These are phyloP conservation scores for Podarcis siculus DNA, from an alignment of 2,797 vertebrate genomes.

Conservation along the genomic window DNA sequence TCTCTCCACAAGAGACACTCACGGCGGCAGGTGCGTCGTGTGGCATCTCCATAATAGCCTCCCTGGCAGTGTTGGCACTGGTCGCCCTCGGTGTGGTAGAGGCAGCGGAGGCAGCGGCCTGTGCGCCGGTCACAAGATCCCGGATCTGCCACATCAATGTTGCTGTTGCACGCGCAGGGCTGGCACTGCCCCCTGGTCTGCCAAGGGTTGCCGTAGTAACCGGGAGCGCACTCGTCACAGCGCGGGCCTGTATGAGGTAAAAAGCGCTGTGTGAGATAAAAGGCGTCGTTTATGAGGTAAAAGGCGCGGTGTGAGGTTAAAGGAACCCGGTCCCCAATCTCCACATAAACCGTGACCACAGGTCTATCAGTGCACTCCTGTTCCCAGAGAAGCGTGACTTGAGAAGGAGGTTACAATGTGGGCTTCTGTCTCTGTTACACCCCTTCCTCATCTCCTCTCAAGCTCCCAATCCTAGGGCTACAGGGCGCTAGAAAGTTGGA, in stretches of 20 bases:
- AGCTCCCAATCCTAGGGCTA: too few species aligned
- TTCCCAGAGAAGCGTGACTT: neutral
- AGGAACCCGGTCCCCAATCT: too few species aligned
- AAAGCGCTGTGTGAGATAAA: neutral
- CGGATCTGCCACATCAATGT: conserved; percentile 88
- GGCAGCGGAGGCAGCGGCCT: conserved; percentile 89
- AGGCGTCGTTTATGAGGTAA: neutral
- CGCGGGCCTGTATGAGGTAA: conserved; percentile 80
- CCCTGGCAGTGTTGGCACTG: conserved; percentile 87
- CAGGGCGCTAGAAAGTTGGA: neutral
- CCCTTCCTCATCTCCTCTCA: neutral
- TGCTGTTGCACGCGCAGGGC: conserved; percentile 90
- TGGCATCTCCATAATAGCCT: conserved; percentile 90
- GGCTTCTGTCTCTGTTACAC: neutral
- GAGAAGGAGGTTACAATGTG: neutral
- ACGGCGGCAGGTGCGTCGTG: conserved; percentile 91
- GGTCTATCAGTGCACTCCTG: neutral
- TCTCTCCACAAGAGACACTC: conserved; percentile 68
- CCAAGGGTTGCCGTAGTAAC: conserved; percentile 90
- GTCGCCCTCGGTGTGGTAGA: conserved; percentile 91
- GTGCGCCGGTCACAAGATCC: conserved; percentile 86
- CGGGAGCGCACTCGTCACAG: conserved; percentile 93
- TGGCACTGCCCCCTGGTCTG: conserved; percentile 87
- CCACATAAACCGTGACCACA: neutral
- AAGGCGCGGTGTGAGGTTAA: neutral